A percentile compares a stretch with the other conserved stretches of the same genome.
These are phyloP conservation scores for Dysmachus trigonus DNA, from an alignment of 2,888 invertebrate genomes.

Conservation along the genomic window DNA sequence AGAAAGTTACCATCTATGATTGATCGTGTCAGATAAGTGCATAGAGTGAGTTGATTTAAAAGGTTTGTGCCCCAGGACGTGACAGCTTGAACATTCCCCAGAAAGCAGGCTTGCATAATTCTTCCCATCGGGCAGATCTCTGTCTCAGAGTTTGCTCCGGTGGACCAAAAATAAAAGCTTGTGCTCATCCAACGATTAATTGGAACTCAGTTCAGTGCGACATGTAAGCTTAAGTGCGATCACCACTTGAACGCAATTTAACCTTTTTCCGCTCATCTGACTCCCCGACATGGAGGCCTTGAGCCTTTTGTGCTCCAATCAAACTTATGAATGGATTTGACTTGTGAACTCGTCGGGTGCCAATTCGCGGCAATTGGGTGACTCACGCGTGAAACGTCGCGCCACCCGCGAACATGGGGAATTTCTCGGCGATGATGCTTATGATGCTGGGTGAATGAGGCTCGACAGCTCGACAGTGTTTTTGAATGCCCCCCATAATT, in stretches of 20 bases:
- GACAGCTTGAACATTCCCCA: neutral
- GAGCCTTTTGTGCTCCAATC: conserved; percentile 12
- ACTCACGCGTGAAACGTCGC: neutral
- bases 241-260: conserved; percentile 1
- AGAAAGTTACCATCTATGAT: conserved; percentile 38
- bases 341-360: conserved; percentile 23
- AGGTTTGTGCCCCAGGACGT: neutral
- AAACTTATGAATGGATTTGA: conserved; percentile 32
- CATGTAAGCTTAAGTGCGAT: neutral
- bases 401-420: neutral
- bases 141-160: neutral
- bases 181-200: neutral
- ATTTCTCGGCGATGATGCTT: neutral
- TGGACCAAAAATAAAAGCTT: neutral
- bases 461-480: neutral
- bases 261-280: conserved; percentile 31
- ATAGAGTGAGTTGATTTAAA: conserved; percentile 5
- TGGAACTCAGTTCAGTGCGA: neutral
- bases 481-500: neutral
- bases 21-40: conserved; percentile 31
- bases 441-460: neutral
- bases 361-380: conserved; percentile 22
- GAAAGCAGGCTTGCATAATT: conserved; percentile 11
- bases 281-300: neutral
- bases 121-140: neutral